phyloP scores from a whole-genome alignment of 2,113 vertebrate genomes.

The Hassar affinis region DNA sequence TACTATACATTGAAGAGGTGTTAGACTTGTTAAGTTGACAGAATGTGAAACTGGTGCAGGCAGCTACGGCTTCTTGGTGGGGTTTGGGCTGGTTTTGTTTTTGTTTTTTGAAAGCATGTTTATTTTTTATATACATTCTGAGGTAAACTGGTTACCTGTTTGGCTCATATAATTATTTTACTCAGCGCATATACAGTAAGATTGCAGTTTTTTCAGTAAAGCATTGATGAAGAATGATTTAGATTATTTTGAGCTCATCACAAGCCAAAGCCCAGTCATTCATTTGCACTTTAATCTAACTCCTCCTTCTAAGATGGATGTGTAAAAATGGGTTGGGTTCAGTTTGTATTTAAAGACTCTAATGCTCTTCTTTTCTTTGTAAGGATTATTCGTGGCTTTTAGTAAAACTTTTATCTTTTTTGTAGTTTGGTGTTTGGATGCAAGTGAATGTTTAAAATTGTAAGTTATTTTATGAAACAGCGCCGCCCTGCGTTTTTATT shows the following conservation, averaged over 20 bases:
- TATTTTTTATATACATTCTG: background rate
- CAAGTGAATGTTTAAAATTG: background rate
- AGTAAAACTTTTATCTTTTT: background rate
- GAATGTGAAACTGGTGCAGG: background rate
- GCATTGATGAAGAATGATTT: background rate
- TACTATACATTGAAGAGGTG: background rate
- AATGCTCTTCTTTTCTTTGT: background rate
- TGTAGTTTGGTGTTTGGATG: background rate
- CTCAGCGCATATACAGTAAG: background rate
- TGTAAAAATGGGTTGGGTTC: background rate
- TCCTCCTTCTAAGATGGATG: too few relatives aligned
- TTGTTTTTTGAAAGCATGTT: background rate
- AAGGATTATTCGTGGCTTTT: background rate
- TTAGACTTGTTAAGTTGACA: background rate
- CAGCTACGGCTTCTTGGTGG: background rate
- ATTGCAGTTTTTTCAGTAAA: background rate
- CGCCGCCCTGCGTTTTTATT: background rate
- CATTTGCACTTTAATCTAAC: slow-evolving; percentile 1
- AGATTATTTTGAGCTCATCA: background rate
- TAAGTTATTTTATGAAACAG: background rate
- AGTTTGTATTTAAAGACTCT: background rate
- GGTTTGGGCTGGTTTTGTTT: background rate
- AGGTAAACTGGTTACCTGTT: background rate
- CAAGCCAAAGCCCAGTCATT: background rate
- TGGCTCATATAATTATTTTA: background rate